phyloP scores from a whole-genome alignment of 2,888 invertebrate genomes.

The Syrphus vitripennis region DNA sequence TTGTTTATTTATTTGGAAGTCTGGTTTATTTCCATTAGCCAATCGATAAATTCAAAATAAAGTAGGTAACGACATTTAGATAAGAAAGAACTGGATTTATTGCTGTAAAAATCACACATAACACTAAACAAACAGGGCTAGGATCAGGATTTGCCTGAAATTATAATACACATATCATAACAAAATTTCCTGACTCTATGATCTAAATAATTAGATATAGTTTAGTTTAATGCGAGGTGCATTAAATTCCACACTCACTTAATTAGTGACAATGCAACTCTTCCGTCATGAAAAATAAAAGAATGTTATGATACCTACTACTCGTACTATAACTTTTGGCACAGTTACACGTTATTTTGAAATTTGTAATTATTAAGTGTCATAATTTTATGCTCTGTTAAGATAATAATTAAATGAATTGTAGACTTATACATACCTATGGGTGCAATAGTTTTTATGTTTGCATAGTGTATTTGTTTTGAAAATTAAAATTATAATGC shows the following conservation, averaged over 20 bases:
- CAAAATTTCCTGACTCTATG: neutral
- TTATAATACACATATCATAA: neutral
- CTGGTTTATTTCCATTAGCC: neutral
- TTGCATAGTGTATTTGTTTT: neutral
- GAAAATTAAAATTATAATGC: no score
- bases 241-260: neutral
- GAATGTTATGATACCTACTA: neutral
- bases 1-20: neutral
- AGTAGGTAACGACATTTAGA: neutral
- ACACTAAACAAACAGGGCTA: neutral
- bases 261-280: constrained; percentile 9
- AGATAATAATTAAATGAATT: constrained; percentile 30
- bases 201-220: neutral
- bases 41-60: neutral
- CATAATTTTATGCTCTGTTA: constrained; percentile 56
- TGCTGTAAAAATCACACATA: no score
- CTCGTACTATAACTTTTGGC: constrained; percentile 5
- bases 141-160: neutral
- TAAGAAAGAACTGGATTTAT: neutral
- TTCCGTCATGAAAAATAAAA: constrained; percentile 31
- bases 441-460: constrained; percentile 6
- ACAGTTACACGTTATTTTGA: constrained; percentile 31
- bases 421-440: neutral
- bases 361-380: constrained; percentile 25
- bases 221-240: neutral